Conservation (phyloP, 2,797 vertebrate species). For the Schizopygopsis pylzovi region DNA sequence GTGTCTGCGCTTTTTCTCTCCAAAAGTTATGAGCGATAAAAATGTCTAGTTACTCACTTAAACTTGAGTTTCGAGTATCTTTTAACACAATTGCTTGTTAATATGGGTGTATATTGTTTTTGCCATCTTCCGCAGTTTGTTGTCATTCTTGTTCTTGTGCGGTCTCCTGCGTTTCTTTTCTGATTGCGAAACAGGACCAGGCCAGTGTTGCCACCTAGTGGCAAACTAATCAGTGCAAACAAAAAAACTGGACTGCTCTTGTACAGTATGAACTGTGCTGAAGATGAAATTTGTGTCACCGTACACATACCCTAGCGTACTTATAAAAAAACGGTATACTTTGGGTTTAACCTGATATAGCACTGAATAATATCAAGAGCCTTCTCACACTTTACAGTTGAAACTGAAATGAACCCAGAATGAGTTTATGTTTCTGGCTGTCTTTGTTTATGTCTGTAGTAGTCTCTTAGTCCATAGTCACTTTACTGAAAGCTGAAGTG, state of each 20-base stretch:
- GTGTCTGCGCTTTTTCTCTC: not conserved
- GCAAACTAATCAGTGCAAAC: not conserved
- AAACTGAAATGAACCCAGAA: not conserved
- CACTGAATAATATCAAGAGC: not conserved
- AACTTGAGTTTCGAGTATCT: not conserved
- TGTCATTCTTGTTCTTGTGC: not conserved
- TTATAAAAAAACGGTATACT: not conserved
- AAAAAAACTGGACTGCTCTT: not conserved
- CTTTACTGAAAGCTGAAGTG: not conserved
- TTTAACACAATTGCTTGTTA: not conserved
- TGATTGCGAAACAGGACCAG: not conserved
- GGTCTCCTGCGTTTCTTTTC: not conserved
- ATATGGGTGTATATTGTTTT: not conserved
- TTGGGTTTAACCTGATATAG: not conserved
- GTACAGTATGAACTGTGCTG: not conserved
- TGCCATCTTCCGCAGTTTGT: not conserved
- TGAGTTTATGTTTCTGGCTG: not conserved
- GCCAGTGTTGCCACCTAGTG: not conserved
- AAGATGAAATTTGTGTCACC: not conserved
- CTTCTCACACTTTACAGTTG: not conserved
- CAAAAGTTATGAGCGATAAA: not conserved
- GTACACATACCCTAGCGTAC: not conserved
- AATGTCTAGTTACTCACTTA: not conserved
- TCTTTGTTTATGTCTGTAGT: not conserved
- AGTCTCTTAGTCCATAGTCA: not conserved